Evolutionary conservation across 2,888 invertebrate species (phyloP).

Genomic region (Hoplodrina blanda): DNA sequence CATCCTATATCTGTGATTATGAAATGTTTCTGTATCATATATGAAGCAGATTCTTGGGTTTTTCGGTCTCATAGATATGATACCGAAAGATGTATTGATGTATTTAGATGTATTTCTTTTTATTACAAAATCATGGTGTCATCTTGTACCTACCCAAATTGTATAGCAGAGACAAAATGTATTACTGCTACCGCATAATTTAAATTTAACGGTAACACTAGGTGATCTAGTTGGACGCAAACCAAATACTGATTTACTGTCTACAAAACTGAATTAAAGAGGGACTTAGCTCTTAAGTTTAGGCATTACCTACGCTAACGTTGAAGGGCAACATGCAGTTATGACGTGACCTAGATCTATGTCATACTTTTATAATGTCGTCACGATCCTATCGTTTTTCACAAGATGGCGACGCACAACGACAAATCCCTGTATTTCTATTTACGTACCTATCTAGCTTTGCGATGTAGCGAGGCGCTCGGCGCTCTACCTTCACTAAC

Average conservation of each 20-base stretch:
- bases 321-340: conserved; percentile 46
- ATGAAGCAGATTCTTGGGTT: not conserved
- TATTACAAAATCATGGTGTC: not conserved
- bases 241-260: conserved; percentile 47
- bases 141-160: not conserved
- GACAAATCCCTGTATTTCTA: conserved; percentile 90
- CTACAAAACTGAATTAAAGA: conserved; percentile 25
- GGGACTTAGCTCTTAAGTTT: conserved; percentile 23
- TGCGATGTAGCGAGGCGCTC: conserved; percentile 75
- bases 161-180: not conserved
- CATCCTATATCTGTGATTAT: conserved; percentile 1
- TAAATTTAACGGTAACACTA: conserved; percentile 28
- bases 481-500: conserved; percentile 62
- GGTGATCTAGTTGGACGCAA: conserved; percentile 38
- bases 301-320: conserved; percentile 3
- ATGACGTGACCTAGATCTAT: conserved; percentile 79
- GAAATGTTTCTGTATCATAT: not conserved
- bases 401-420: conserved; percentile 90
- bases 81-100: too few species aligned
- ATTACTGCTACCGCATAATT: conserved; percentile 19
- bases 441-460: conserved; percentile 88
- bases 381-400: conserved; percentile 90
- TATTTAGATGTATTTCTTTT: not conserved
- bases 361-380: conserved; percentile 85
- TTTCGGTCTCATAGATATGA: not conserved